Conservation (phyloP, 2,888 invertebrate genomes). For the Himalopsyche kuldschensis region DNA sequence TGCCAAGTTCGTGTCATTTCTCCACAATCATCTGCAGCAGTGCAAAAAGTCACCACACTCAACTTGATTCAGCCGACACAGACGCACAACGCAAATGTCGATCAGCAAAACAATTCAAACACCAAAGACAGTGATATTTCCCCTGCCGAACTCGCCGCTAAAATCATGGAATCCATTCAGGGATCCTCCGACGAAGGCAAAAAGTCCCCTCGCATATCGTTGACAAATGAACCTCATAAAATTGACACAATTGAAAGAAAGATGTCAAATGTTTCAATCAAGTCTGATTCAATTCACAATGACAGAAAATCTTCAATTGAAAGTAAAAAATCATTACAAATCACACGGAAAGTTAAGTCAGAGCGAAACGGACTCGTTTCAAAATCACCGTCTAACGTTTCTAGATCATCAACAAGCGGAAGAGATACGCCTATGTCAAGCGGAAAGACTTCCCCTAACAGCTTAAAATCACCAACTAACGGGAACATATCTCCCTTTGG, state of each 20-base stretch:
- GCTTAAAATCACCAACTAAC: conserved; percentile 20
- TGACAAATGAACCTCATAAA: background rate
- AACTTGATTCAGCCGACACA: conserved; percentile 31
- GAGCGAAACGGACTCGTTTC: background rate
- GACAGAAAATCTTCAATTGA: background rate
- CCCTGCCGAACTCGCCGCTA: conserved; percentile 22
- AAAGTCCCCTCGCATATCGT: conserved; percentile 42
- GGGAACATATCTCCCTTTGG: conserved; percentile 5
- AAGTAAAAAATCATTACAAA: background rate
- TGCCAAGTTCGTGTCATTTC: conserved; percentile 71
- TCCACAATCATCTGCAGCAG: conserved; percentile 50
- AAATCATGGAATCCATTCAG: conserved; percentile 6
- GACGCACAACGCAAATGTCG: conserved; percentile 22
- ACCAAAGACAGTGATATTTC: conserved; percentile 38
- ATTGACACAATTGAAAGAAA: background rate
- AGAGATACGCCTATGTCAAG: conserved; percentile 30
- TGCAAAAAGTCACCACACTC: conserved; percentile 36
- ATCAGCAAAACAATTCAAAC: conserved; percentile 42
- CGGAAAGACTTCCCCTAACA: conserved; percentile 31
- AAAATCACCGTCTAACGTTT: background rate
- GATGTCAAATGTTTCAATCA: background rate
- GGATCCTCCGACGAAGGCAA: conserved; percentile 36
- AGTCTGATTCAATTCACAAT: background rate
- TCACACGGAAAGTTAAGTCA: background rate
- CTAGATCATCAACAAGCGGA: conserved; percentile 23